Evolutionary conservation across 2,888 invertebrate genomes (phyloP), one percentile per base, ranked within the genome.

Genomic region (Meteorus cinctellus): DNA sequence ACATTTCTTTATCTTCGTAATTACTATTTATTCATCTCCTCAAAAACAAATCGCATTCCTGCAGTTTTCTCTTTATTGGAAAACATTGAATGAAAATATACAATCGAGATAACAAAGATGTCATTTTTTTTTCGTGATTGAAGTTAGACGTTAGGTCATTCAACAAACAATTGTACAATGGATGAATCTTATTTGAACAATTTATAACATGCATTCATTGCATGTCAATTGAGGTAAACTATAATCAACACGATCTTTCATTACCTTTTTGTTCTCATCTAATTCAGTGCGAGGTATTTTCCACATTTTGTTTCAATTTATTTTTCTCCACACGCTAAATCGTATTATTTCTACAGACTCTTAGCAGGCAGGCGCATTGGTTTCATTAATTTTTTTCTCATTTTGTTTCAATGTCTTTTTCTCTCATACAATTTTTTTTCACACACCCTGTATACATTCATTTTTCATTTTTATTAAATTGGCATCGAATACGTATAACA

Each of bases 21-120:
- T 66, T 67, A 72, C 48, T 59, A 8, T 67, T 72, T 67, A 72
- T 72, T 72, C 59, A 34, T 60, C 62, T 51, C 59, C 41, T 62
- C 29, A n/a, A 63, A 63, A 31, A 48, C 55, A 59, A 59, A 36
- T 29, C 45, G 67, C 12, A 62, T 74, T 29, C 31, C 55, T 36
- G 29, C 8, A 10, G 8, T 19, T 8, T 19, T 55, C 8, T 55
- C 19, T 55, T 19, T 10, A 55, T 19, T 19, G 55, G 8, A 60
- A 69, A 59, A 68, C 27, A 66, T 69, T 14, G 62, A 74, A 74
- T 74, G 60, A 69, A 74, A 62, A 60, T 74, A 74, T 63, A 74
- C 62, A 74, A 74, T 68, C 48, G 60, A 68, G 66, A 73, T 73
- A 51, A 62, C 59, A 60, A 4, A 41, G 41, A 55, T 55, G 19